Base-by-base conservation (phyloP, 2,113 vertebrate species). In the Centrocercus urophasianus region DNA sequence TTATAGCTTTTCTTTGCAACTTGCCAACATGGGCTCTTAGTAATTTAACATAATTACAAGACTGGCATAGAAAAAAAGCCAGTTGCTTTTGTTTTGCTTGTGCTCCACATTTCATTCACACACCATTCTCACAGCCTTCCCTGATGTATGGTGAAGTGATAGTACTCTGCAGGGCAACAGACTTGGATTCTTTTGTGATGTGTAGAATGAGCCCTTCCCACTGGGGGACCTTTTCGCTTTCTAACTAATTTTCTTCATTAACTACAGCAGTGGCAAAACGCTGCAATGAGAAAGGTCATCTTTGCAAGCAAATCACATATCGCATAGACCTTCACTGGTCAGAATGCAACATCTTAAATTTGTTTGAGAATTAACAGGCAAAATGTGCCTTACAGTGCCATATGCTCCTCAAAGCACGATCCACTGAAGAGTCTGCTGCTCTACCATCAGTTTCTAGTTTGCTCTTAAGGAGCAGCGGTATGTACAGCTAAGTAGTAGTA, bases 321-420 rank as follows among this genome's bases (percentile, higher is more conserved):
- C 0, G 0, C 19, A 50, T 65, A 47, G 32, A 54, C 22, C 52
- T 86, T 86, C 43, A 52, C 5, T 48, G 30, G 40, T 64, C 65
- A 92, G 71, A 47, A 21, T 17, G 32, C 71, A 43, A 47, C 28
- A 78, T 43, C 16, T 30, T 75, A 28, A 38, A 67, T 47, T 67
- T 86, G 24, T 47, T 76, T 81, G 80, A 52, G 88, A 88, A 59
- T 14, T 40, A 79, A 40, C 1, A 38, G n/a, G 50, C 8, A 66
- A 54, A 66, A 38, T 0, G 0, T 32, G 64, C 69, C 38, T 64
- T 27, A 56, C 10, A 59, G 28, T 20, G 4, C 45, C 13, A 1
- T n/a, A 48, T 28, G 36, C 47, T 52, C 54, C 0, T 0, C 40
- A 48, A 10, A 0, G 11, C 65, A 56, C 0, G 0, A 89, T 40